Evolutionary conservation across 2,797 vertebrate genomes (phyloP).

Genomic region (Tragopan temminckii): DNA sequence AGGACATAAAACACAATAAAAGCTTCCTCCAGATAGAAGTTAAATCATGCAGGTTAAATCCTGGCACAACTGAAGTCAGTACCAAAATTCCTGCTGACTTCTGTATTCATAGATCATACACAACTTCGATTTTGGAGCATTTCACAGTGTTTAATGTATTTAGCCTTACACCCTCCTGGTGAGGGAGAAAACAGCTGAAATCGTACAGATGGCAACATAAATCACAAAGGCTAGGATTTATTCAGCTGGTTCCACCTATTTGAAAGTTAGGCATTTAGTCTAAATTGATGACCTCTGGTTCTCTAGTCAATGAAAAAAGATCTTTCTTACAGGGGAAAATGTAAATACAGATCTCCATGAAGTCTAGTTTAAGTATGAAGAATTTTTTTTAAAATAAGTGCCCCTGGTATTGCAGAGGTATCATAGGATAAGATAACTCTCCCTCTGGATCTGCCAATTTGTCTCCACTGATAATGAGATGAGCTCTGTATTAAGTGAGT

Average conservation of each 20-base stretch:
- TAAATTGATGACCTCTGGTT: not conserved
- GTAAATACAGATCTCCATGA: not conserved
- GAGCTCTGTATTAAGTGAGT: not conserved
- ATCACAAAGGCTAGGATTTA: not conserved
- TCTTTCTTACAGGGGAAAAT: not conserved
- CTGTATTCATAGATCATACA: not conserved
- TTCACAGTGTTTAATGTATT: not conserved
- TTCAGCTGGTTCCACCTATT: not conserved
- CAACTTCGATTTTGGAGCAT: not conserved
- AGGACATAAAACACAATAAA: not conserved
- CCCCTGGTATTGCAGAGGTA: not conserved
- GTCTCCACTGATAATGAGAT: not conserved
- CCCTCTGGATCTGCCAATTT: not conserved
- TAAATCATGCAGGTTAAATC: not conserved
- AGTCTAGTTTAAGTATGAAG: not conserved
- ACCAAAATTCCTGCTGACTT: conserved; percentile 16
- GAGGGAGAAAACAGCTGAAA: not conserved
- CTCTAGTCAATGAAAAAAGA: not conserved
- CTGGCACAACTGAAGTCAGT: not conserved
- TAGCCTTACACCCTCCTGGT: not conserved
- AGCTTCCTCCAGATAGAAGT: not conserved
- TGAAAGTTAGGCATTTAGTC: not conserved
- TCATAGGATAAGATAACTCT: not conserved
- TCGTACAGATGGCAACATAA: not conserved
- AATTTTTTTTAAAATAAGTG: not conserved